phyloP scores from a whole-genome alignment of 2,888 invertebrate genomes.

The Drosophila nr. fundita region DNA sequence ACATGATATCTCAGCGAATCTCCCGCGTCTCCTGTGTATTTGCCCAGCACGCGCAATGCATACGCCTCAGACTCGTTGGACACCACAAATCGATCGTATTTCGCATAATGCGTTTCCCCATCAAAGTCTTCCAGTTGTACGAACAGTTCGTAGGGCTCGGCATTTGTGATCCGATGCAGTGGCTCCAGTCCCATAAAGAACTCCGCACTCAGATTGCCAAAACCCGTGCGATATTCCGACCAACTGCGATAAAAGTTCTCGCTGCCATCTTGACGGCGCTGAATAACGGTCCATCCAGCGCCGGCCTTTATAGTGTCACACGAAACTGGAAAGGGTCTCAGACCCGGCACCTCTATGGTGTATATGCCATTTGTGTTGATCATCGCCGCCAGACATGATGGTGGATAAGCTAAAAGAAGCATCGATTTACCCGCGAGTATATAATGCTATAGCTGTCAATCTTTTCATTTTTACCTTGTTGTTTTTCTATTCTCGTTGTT shows the following conservation, averaged over 20 bases:
- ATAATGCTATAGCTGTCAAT: neutral
- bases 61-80: slow-evolving; percentile 88
- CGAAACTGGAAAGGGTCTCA: slow-evolving; percentile 47
- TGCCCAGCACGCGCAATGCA: slow-evolving; percentile 87
- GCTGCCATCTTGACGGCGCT: slow-evolving; percentile 88
- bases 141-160: slow-evolving; percentile 86
- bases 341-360: slow-evolving; percentile 82
- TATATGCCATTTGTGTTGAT: slow-evolving; percentile 62
- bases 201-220: slow-evolving; percentile 89
- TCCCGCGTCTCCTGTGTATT: slow-evolving; percentile 88
- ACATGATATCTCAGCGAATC: slow-evolving; percentile 89
- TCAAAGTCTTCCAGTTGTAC: slow-evolving; percentile 88
- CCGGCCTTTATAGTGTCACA: slow-evolving; percentile 61
- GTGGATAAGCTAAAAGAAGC: slow-evolving; percentile 33
- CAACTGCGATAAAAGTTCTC: slow-evolving; percentile 89
- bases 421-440: neutral
- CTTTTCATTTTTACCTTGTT: slow-evolving; percentile 11
- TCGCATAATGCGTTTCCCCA: slow-evolving; percentile 86
- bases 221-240: slow-evolving; percentile 89
- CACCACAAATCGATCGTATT: slow-evolving; percentile 88
- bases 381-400: slow-evolving; percentile 68
- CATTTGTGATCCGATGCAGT: slow-evolving; percentile 85
- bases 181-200: slow-evolving; percentile 90
- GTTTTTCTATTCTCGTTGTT: neutral
- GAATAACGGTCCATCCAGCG: slow-evolving; percentile 90